Evolutionary conservation across 2,113 vertebrate genomes (phyloP).

Genomic region (Centropristis striata): DNA sequence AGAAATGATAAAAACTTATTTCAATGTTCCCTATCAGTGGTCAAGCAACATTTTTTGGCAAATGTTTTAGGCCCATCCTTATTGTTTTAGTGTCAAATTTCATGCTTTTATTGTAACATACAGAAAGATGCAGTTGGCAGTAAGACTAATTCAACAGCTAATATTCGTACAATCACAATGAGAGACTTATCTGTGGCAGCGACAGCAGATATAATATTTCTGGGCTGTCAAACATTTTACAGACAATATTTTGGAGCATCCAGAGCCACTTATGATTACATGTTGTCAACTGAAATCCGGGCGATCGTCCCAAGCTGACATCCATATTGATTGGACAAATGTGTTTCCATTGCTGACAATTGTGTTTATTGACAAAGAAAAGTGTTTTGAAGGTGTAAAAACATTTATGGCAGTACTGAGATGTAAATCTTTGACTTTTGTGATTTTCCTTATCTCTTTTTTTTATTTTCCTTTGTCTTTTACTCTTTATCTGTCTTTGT

Average conservation of each 20-base stretch:
- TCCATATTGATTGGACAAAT: conserved; percentile 29
- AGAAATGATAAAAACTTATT: too few species aligned
- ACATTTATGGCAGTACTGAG: neutral
- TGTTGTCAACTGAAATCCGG: neutral
- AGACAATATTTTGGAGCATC: conserved; percentile 4
- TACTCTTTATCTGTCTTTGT: conserved; percentile 6
- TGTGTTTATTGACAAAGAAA: neutral
- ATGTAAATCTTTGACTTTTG: neutral
- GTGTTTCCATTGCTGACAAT: conserved; percentile 8
- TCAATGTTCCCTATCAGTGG: neutral
- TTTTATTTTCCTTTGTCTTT: neutral
- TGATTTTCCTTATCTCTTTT: neutral
- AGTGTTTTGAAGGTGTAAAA: neutral
- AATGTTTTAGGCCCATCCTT: neutral
- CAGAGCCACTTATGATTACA: conserved; percentile 7
- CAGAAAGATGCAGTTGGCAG: conserved; percentile 31
- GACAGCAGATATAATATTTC: conserved; percentile 40
- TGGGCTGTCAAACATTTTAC: neutral
- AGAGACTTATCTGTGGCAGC: conserved; percentile 5
- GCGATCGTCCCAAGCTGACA: neutral
- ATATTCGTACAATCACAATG: conserved; percentile 10
- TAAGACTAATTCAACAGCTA: conserved; percentile 23
- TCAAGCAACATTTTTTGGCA: neutral
- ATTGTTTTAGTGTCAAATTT: conserved; percentile 26
- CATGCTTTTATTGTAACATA: conserved; percentile 37